Percentiles rank a stretch among this genome's conserved stretches.
phyloP scores from a whole-genome alignment of 2,888 invertebrate genomes.

The Philhelius pedissequus region DNA sequence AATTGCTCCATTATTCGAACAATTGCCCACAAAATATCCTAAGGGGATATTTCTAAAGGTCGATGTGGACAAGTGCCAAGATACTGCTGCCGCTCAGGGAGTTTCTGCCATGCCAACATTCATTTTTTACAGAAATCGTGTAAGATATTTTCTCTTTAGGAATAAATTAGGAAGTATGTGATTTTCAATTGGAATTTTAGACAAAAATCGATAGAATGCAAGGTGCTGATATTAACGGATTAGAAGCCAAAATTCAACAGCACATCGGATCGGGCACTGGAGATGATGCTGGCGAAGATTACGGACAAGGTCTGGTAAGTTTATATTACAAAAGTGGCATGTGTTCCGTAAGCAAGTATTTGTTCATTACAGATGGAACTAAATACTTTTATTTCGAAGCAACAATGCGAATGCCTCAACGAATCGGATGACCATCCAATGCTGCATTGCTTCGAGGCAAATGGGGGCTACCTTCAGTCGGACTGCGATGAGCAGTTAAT shows the following conservation, averaged over 20 bases:
- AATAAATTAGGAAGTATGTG: background rate
- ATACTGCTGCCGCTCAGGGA: slow-evolving; percentile 91
- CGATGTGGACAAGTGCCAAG: slow-evolving; percentile 92
- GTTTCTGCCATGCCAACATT: slow-evolving; percentile 99
- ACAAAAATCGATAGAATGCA: slow-evolving; percentile 91
- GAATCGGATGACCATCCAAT: slow-evolving; percentile 96
- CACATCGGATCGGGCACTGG: slow-evolving; percentile 83
- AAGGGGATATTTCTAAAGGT: slow-evolving; percentile 95
- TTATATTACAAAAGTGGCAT: background rate
- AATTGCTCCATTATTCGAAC: slow-evolving; percentile 95
- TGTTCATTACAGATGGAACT: slow-evolving; percentile 89
- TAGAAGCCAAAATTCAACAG: slow-evolving; percentile 94
- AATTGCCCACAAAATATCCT: slow-evolving; percentile 91
- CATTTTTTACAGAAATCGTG: slow-evolving; percentile 93
- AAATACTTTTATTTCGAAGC: slow-evolving; percentile 89
- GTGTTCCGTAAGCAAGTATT: background rate
- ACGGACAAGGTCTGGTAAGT: slow-evolving; percentile 79
- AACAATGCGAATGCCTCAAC: slow-evolving; percentile 96
- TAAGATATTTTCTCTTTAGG: slow-evolving; percentile 73
- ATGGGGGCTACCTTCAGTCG: slow-evolving; percentile 87
- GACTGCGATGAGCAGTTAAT: slow-evolving; percentile 98
- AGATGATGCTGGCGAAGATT: slow-evolving; percentile 90
- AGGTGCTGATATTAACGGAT: slow-evolving; percentile 89
- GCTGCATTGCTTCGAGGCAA: slow-evolving; percentile 84
- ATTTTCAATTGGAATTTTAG: slow-evolving; percentile 75